Conservation (phyloP, 1,140 invertebrate genomes). For the Zophobas atratus region DNA sequence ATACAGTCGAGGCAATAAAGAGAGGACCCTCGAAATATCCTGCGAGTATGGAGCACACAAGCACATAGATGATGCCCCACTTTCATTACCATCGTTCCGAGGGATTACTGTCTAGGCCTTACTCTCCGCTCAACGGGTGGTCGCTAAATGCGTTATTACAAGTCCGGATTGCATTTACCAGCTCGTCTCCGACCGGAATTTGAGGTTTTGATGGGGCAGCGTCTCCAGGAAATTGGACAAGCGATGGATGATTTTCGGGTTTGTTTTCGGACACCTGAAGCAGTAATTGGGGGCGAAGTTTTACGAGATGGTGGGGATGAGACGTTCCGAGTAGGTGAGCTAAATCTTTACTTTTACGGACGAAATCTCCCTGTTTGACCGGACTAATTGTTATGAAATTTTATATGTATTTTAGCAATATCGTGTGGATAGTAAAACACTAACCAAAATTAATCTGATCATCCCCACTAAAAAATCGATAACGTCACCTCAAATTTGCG, state of each 20-base stretch:
- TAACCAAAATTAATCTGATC: no score
- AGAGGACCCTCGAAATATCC: conserved; percentile 53
- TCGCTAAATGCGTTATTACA: conserved; percentile 63
- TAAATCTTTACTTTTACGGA: no score
- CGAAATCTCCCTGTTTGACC: no score
- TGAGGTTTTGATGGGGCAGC: conserved; percentile 28
- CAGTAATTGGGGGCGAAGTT: no score
- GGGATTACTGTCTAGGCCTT: conserved; percentile 59
- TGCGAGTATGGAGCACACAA: conserved; percentile 33
- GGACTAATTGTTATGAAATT: no score
- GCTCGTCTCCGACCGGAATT: conserved; percentile 35
- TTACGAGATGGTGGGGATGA: no score
- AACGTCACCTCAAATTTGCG: no score
- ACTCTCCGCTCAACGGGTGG: conserved; percentile 62
- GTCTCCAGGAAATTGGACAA: conserved; percentile 31
- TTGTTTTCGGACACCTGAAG: background rate
- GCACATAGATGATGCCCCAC: conserved; percentile 59
- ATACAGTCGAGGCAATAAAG: conserved; percentile 53
- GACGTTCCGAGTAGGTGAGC: no score
- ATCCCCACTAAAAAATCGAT: no score
- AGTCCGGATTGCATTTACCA: conserved; percentile 41
- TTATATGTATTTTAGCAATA: no score
- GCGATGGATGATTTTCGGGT: background rate
- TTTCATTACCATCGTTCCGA: conserved; percentile 62
- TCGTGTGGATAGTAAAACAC: no score